A percentile compares a stretch with the other conserved stretches of the same genome.
phyloP scores from a whole-genome alignment of 2,113 vertebrate genomes.

The Cheirogaleus medius region DNA sequence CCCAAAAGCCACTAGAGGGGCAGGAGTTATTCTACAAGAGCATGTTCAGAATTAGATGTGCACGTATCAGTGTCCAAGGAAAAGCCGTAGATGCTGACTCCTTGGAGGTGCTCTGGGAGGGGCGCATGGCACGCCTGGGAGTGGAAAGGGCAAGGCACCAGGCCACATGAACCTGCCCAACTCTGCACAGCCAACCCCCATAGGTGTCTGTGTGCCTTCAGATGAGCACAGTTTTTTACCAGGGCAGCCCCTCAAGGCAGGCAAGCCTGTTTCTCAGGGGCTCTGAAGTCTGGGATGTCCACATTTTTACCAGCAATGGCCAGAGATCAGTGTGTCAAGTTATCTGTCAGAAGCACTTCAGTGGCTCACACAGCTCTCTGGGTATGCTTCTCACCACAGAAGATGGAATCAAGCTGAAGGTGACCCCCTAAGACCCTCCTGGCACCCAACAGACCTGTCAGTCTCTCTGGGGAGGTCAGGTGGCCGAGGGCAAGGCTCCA shows the following conservation, averaged over 20 bases:
- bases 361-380: not conserved
- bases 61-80: not conserved
- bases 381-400: too few relatives aligned
- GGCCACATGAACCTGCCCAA: too few relatives aligned
- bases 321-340: rapidly evolving
- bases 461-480: not conserved
- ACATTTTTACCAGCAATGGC: not conserved
- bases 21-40: not conserved
- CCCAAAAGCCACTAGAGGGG: too few relatives aligned
- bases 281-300: too few relatives aligned
- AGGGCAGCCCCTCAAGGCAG: not conserved
- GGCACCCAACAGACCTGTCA: not conserved
- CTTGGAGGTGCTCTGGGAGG: not conserved
- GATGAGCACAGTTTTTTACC: not conserved
- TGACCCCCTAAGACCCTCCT: not conserved
- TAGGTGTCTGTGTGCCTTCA: not conserved
- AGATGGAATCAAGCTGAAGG: not conserved
- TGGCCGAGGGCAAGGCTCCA: not conserved
- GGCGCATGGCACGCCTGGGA: too few relatives aligned
- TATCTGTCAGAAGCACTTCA: not conserved
- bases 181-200: not conserved
- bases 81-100: rapidly evolving
- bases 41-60: not conserved
- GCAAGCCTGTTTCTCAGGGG: not conserved
- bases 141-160: too few relatives aligned